Evolutionary conservation across 2,888 invertebrate genomes (phyloP).

Genomic region (Lepetodrilus schrolli): DNA sequence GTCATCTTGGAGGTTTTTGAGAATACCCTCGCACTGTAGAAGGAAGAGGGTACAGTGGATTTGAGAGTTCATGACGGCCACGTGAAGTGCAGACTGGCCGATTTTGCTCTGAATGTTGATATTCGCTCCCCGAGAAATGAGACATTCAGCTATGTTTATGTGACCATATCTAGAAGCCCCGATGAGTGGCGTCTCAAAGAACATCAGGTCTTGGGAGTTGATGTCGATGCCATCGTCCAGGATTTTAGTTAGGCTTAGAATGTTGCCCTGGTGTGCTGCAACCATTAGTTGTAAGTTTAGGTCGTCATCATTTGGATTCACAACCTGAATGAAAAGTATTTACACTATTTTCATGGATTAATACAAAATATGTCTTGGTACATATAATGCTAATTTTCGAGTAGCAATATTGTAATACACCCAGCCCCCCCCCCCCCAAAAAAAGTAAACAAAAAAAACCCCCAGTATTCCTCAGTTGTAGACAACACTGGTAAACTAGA

Average conservation of each 20-base stretch:
- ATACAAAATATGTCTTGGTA: too few species aligned
- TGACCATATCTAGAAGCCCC: slow-evolving; percentile 44
- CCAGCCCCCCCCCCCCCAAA: too few species aligned
- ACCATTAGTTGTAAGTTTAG: slow-evolving; percentile 7
- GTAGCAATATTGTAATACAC: too few species aligned
- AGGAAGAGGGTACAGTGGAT: slow-evolving; percentile 38
- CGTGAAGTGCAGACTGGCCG: slow-evolving; percentile 45
- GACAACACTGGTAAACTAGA: too few species aligned
- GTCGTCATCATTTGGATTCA: too few species aligned
- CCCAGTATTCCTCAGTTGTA: too few species aligned
- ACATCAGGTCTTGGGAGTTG: slow-evolving; percentile 32
- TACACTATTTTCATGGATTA: too few species aligned
- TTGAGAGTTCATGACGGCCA: slow-evolving; percentile 43
- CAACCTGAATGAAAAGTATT: too few species aligned
- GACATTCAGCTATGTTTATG: slow-evolving; percentile 39
- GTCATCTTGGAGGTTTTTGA: slow-evolving; percentile 44
- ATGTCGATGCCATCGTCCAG: not conserved
- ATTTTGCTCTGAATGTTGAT: slow-evolving; percentile 44
- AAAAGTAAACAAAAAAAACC: too few species aligned
- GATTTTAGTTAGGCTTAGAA: not conserved
- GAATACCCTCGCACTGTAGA: slow-evolving; percentile 38
- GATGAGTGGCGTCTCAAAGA: slow-evolving; percentile 46
- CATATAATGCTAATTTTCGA: too few species aligned
- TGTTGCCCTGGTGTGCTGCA: not conserved
- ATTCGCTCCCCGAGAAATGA: slow-evolving; percentile 37